Evolutionary conservation across 2,888 invertebrate genomes (phyloP), one percentile per base, ranked within the genome.

Genomic region (Calameuta pallipes): DNA sequence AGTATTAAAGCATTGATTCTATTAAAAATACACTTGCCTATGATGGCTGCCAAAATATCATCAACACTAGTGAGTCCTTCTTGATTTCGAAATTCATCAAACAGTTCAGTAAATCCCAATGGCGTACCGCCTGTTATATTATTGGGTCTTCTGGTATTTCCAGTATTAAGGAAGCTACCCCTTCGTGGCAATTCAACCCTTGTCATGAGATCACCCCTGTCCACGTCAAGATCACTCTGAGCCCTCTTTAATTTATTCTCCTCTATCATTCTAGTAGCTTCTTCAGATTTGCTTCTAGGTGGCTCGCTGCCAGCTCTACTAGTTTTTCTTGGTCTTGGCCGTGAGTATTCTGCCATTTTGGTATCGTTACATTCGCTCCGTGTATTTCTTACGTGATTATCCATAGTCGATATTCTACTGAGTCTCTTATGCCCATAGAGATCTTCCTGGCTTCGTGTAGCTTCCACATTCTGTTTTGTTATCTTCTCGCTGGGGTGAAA

Each of bases 11-110:
- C 15, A 41, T 41, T 15, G 41, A 41, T 15, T 41, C 41, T 56
- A 9, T 56, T 23, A 56, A 23, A 56, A 56, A 23, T 56, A 56
- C 23, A 56, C 41, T 56, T 56, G 41, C 91, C 91, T 86, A 98
- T 97, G 89, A 98, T 97, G 88, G 96, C 96, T 87, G 95, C 96
- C 75, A 98, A 93, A 86, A 97, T 97, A 87, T 97, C 97, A 89
- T 97, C 97, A 92, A 97, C 94, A 78, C 96, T 97, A 89, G 96
- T 96, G 76, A 97, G 93, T 87, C 97, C 97, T 92, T 97, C 97
- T 92, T 97, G 97, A 87, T 96, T 94, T 86, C 96, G 94, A 88
- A 97, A 96, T 93, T 97, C 97, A 91, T 96, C 96, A 91, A 97
- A 97, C 86, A 97, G 93, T 92, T 97, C 97, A 89, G 96, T 96